Evolutionary conservation across 2,888 invertebrate species (phyloP).

Genomic region (Cephonodes hylas): DNA sequence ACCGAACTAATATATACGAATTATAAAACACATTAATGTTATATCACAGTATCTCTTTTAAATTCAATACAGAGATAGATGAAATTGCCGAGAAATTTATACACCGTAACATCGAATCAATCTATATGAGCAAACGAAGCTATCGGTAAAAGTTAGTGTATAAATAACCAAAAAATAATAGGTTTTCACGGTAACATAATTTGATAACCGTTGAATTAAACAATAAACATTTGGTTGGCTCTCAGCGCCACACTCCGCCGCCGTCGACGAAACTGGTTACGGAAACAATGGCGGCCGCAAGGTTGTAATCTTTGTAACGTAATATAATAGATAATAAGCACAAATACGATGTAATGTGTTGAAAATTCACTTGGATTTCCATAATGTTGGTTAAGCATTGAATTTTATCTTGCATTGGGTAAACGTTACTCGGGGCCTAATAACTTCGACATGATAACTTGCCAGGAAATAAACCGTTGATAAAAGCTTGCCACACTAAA

Average conservation of each 20-base stretch:
- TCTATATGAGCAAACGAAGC: too few relatives aligned
- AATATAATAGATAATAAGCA: conserved; percentile 24
- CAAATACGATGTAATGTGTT: conserved; percentile 20
- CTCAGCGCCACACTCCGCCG: neutral
- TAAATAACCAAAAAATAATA: neutral
- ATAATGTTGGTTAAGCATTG: conserved; percentile 4
- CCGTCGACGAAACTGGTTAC: conserved; percentile 32
- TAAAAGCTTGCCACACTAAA: too few relatives aligned
- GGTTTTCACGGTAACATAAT: neutral
- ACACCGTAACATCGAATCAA: too few relatives aligned
- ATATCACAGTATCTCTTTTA: too few relatives aligned
- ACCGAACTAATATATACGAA: too few relatives aligned
- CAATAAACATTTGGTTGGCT: conserved; percentile 23
- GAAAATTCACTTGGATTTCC: conserved; percentile 18
- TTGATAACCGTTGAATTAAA: conserved; percentile 12
- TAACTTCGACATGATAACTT: neutral
- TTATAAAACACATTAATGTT: too few relatives aligned
- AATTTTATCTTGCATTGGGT: neutral
- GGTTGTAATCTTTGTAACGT: conserved; percentile 29
- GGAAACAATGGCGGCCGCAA: conserved; percentile 40
- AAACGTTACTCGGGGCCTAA: neutral
- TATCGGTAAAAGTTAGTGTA: too few relatives aligned
- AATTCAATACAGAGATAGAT: too few relatives aligned
- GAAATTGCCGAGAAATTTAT: too few relatives aligned
- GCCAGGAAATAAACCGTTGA: too few relatives aligned